Conservation (phyloP, 2,888 invertebrate species). For the Athalia rosae region DNA sequence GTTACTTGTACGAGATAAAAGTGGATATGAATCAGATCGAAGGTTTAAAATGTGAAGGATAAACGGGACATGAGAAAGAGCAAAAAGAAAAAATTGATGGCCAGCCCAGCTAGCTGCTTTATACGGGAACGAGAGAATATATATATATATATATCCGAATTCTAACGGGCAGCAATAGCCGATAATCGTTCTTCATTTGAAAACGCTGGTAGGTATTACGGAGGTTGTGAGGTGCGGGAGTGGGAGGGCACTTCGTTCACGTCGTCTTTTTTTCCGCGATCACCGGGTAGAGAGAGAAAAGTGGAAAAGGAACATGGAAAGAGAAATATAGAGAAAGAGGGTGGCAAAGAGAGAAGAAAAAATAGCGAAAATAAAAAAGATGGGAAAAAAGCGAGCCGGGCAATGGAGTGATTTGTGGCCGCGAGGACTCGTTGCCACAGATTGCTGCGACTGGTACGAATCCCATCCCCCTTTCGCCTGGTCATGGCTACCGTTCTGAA, state of each 20-base stretch:
- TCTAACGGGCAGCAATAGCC: constrained; percentile 3
- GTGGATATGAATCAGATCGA: constrained; percentile 28
- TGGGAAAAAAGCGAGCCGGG: neutral
- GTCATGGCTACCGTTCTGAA: too few relatives aligned
- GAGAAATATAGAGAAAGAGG: neutral
- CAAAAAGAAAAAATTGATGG: neutral
- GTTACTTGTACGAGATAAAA: neutral
- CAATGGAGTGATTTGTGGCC: constrained; percentile 31
- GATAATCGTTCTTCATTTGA: constrained; percentile 54
- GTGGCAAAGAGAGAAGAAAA: neutral
- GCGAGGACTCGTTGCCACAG: constrained; percentile 34
- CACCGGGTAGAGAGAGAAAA: constrained; percentile 3
- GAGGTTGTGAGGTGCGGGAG: neutral
- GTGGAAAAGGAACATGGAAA: neutral
- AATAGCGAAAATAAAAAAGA: too few relatives aligned
- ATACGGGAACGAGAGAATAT: neutral
- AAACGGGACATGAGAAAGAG: constrained; percentile 12
- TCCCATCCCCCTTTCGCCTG: constrained; percentile 6
- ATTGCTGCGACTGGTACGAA: constrained; percentile 28
- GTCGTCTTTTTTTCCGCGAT: constrained; percentile 5
- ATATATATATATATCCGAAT: neutral
- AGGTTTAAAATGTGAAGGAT: constrained; percentile 21
- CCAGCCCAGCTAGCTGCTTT: neutral
- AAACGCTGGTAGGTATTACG: constrained; percentile 36
- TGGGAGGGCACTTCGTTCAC: constrained; percentile 34